A percentile compares a stretch with the other conserved stretches of the same genome.
These are phyloP conservation scores for Acanthurus lineatus DNA, from an alignment of 2,797 vertebrate genomes.

Conservation along the genomic window DNA sequence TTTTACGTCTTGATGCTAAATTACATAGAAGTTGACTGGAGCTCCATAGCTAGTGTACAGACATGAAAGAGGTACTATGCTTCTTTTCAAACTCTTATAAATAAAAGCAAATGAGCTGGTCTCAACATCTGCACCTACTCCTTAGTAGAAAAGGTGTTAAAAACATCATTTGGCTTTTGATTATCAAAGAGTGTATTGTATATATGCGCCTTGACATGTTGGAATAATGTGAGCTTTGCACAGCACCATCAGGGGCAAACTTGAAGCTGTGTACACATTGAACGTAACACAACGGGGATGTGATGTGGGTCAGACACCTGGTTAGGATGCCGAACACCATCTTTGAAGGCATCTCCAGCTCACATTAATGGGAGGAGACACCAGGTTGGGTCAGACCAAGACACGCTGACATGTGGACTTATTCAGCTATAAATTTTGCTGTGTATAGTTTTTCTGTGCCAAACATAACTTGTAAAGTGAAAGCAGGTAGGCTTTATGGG, in stretches of 20 bases:
- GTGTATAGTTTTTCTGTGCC: constrained; percentile 12
- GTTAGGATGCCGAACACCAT: constrained; percentile 25
- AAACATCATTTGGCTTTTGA: neutral
- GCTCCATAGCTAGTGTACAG: neutral
- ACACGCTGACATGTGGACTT: constrained; percentile 31
- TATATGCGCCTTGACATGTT: neutral
- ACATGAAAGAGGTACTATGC: neutral
- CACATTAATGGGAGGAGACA: constrained; percentile 49
- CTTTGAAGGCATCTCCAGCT: constrained; percentile 45
- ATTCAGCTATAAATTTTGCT: constrained; percentile 9
- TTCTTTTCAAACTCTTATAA: neutral
- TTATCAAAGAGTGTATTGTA: neutral
- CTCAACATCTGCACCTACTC: no score
- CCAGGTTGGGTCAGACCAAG: constrained; percentile 29
- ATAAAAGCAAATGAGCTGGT: no score
- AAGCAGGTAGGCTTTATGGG: neutral
- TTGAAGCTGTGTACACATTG: neutral
- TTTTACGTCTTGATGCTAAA: neutral
- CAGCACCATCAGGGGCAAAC: neutral
- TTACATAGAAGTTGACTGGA: neutral
- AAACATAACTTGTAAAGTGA: neutral
- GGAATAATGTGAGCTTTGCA: neutral
- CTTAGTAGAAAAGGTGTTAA: neutral
- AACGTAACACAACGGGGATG: constrained; percentile 33
- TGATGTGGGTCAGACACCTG: constrained; percentile 40